Percentiles rank a stretch among this genome's conserved stretches.
Conservation (phyloP, 2,888 invertebrate genomes). For the Mycogona germanica region DNA sequence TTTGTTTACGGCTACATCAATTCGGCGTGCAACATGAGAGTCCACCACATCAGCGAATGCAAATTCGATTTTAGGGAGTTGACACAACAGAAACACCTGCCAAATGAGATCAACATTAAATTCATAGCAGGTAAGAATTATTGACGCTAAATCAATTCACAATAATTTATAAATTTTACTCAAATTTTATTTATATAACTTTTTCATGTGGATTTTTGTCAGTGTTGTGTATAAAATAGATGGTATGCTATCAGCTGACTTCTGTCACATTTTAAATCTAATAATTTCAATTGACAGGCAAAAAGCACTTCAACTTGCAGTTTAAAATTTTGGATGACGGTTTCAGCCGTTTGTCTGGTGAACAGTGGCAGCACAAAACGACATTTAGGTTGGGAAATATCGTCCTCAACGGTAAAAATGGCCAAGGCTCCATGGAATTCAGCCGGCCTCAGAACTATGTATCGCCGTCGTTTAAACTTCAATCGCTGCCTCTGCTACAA, state of each 20-base stretch:
- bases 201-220: too few relatives aligned
- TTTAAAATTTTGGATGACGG: neutral
- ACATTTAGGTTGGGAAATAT: neutral
- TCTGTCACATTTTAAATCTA: too few relatives aligned
- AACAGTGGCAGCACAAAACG: neutral
- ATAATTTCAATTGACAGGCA: neutral
- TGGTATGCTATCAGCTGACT: too few relatives aligned
- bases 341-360: neutral
- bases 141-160: neutral
- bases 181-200: too few relatives aligned
- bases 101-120: neutral
- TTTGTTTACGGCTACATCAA: neutral
- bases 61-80: neutral
- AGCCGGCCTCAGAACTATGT: neutral
- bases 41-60: neutral
- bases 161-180: neutral
- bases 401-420: neutral
- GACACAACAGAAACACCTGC: neutral
- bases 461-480: neutral
- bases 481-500: neutral
- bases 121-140: constrained; percentile 5
- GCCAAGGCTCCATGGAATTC: neutral
- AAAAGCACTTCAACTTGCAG: neutral
- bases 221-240: too few relatives aligned
- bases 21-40: neutral